A percentile compares a stretch with the other conserved stretches of the same genome.
phyloP scores from a whole-genome alignment of 2,888 invertebrate species.

The Smittia sp. region DNA sequence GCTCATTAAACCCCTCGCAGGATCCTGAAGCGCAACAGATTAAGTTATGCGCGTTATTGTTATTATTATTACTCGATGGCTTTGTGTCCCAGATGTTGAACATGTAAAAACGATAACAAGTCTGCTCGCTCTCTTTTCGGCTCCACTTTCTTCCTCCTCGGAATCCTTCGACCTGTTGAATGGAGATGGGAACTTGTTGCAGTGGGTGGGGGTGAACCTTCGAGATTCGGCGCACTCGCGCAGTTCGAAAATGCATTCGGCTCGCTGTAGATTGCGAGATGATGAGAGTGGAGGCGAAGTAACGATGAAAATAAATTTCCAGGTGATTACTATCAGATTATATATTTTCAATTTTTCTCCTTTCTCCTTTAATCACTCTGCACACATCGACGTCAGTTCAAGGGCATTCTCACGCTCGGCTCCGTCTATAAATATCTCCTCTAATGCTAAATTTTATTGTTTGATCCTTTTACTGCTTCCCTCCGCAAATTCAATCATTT shows the following conservation, averaged over 20 bases:
- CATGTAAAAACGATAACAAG: constrained; percentile 19
- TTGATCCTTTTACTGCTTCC: too few species aligned
- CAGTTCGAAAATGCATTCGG: too few species aligned
- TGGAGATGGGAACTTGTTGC: not conserved
- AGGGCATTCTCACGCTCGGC: not conserved
- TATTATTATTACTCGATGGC: not conserved
- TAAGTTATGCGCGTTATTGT: constrained; percentile 1
- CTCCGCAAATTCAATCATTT: too few species aligned
- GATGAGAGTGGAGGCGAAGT: too few species aligned
- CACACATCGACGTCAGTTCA: not conserved
- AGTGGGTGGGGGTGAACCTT: not conserved
- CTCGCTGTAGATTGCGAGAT: too few species aligned
- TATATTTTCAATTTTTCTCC: not conserved
- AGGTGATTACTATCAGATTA: not conserved
- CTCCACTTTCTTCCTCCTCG: not conserved
- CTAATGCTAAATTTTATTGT: too few species aligned
- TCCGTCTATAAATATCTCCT: too few species aligned
- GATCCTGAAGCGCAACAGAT: constrained; percentile 12
- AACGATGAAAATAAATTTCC: too few species aligned
- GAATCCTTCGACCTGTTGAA: constrained; percentile 23
- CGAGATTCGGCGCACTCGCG: too few species aligned
- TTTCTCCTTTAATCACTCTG: not conserved
- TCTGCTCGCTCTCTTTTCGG: not conserved
- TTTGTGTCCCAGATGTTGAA: constrained; percentile 6
- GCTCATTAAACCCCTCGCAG: not conserved